Conservation (phyloP, 1,140 invertebrate species). For the Brachionus paranguensis region DNA sequence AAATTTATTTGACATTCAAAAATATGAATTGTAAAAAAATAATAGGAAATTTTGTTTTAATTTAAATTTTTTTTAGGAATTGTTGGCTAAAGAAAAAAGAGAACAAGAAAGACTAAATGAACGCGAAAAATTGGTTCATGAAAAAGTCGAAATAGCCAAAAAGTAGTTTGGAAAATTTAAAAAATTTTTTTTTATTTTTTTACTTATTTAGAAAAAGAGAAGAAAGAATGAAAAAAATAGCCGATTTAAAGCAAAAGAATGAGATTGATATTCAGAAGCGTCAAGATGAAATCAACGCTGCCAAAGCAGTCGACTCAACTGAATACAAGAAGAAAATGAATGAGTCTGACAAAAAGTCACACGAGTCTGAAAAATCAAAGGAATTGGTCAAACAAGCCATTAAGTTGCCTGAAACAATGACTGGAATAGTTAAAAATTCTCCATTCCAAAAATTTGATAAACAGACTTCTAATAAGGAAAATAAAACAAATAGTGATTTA, state of each 20-base stretch:
- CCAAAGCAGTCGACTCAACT: not conserved
- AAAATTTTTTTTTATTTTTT: not conserved
- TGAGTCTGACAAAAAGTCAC: not conserved
- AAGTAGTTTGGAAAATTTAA: not conserved
- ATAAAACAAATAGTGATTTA: not conserved
- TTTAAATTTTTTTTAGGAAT: not conserved
- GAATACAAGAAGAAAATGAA: not conserved
- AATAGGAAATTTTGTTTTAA: not conserved
- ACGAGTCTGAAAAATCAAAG: not conserved
- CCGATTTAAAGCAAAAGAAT: not conserved
- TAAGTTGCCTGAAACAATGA: not conserved
- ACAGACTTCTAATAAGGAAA: not conserved
- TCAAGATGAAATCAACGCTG: not conserved
- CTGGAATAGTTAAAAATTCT: not conserved
- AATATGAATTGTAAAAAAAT: too few species aligned
- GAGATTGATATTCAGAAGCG: not conserved
- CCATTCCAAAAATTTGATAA: not conserved
- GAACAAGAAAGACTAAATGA: not conserved
- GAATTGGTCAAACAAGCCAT: not conserved
- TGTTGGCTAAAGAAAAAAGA: slow-evolving; percentile 19
- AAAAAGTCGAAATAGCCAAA: slow-evolving; percentile 24
- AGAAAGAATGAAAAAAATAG: slow-evolving; percentile 38
- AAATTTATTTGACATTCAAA: too few species aligned
- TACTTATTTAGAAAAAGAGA: slow-evolving; percentile 1
- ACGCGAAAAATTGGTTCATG: slow-evolving; percentile 7